Evolutionary conservation across 2,797 vertebrate species (phyloP).

Genomic region (Gephyroberyx darwinii): DNA sequence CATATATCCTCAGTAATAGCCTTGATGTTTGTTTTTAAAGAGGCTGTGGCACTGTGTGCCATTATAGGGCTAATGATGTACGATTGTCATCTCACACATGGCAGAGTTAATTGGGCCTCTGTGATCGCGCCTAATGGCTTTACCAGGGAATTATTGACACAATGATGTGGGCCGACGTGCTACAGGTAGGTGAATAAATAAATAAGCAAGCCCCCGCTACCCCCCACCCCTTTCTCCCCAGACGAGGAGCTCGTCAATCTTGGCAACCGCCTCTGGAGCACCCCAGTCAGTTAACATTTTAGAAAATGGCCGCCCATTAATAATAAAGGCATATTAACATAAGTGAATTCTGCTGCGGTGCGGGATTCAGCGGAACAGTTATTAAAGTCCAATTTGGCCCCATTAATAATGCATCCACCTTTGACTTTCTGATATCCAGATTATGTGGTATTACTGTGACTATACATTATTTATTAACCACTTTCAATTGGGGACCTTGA

Average conservation of each 20-base stretch:
- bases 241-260: slow-evolving; percentile 82
- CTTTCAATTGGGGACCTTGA: slow-evolving; percentile 85
- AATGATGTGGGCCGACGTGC: slow-evolving; percentile 77
- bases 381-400: slow-evolving; percentile 89
- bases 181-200: slow-evolving; percentile 86
- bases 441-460: slow-evolving; percentile 86
- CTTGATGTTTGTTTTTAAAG: slow-evolving; percentile 80
- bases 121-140: slow-evolving; percentile 82
- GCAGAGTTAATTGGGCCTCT: slow-evolving; percentile 81
- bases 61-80: slow-evolving; percentile 80
- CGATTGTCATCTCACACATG: slow-evolving; percentile 80
- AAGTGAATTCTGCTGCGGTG: slow-evolving; percentile 85
- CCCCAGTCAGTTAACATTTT: slow-evolving; percentile 86
- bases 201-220: slow-evolving; percentile 73
- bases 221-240: slow-evolving; percentile 59
- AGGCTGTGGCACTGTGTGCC: slow-evolving; percentile 72
- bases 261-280: slow-evolving; percentile 80
- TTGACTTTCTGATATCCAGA: slow-evolving; percentile 90
- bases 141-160: slow-evolving; percentile 86
- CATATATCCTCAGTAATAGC: slow-evolving; percentile 74
- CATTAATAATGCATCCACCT: slow-evolving; percentile 90
- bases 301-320: slow-evolving; percentile 85
- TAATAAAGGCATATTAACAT: slow-evolving; percentile 88
- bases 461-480: slow-evolving; percentile 88
- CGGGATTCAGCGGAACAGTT: slow-evolving; percentile 85